Evolutionary conservation across 1,140 invertebrate species (phyloP).

Genomic region (Bursaphelenchus mucronatus): DNA sequence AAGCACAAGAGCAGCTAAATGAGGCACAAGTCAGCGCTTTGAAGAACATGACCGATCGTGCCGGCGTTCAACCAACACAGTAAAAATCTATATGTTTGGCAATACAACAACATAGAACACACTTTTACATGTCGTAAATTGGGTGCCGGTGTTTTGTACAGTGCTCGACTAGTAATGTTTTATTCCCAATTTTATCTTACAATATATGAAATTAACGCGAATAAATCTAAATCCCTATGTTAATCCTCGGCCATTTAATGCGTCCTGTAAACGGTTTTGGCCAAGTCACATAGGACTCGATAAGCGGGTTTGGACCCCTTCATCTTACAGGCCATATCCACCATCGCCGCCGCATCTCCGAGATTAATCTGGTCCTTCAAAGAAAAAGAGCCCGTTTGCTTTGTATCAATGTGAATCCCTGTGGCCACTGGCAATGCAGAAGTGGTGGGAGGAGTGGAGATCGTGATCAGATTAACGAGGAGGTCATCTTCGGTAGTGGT

Average conservation of each 20-base stretch:
- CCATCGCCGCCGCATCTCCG: constrained; percentile 1
- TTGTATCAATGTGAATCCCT: not conserved
- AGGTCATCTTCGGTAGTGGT: not conserved
- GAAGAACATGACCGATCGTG: too few relatives aligned
- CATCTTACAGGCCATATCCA: constrained; percentile 18
- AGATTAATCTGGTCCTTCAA: not conserved
- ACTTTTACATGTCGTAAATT: too few relatives aligned
- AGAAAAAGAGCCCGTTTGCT: not conserved
- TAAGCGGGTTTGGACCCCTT: constrained; percentile 1
- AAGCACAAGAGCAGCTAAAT: not conserved
- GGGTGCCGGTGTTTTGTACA: too few relatives aligned
- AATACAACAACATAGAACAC: too few relatives aligned
- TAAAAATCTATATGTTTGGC: too few relatives aligned
- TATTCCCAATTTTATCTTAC: too few relatives aligned
- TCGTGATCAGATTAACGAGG: not conserved
- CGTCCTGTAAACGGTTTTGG: constrained; percentile 4
- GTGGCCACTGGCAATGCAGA: not conserved
- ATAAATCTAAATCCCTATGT: too few relatives aligned
- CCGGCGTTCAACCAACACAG: too few relatives aligned
- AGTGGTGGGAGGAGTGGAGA: not conserved
- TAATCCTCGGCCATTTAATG: not conserved
- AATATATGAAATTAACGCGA: too few relatives aligned
- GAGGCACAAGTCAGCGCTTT: not conserved
- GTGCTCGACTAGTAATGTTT: too few relatives aligned
- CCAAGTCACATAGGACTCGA: constrained; percentile 9